Evolutionary conservation across 1,140 invertebrate genomes (phyloP), one percentile per base, ranked within the genome.

Genomic region (Megalopta genalis): DNA sequence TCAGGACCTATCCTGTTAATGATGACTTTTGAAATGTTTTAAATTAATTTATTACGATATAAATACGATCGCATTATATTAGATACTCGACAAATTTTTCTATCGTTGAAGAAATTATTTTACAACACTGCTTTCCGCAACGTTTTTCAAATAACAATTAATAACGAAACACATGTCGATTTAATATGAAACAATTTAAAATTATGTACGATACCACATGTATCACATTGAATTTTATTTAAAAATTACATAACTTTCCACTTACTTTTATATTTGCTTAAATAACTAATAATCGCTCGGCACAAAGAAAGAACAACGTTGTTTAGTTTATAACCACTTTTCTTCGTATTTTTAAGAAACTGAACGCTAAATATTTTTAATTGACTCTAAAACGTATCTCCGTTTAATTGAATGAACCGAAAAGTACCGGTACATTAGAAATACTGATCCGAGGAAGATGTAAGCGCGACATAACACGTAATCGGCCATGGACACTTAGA

Each of bases 401-500:
- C 0, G 10, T 23, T 57, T 69, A 69, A 49, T 39, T 77, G 32
- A 59, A 60, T 10, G 6, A 71, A 70, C 23, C 18, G 4, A 71
- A 27, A 39, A 54, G 9, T 16, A 42, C 1, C 16, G 23, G 4
- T 14, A 57, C 46, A 18, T 21, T 42, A 4, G 23, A 54, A 52
- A 54, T n/a, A 42, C 7, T 14, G 10, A 0, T 69, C 37, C 5
- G 39, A 21, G 9, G n/a, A 39, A 77, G 32, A 42, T 52, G 12
- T 5, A 8, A 54, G 12, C 46, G 62, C 59, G 10, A 60, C 21
- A 37, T 21, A 21, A 37, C 70, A 54, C 54, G 23, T 60, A 37
- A 39, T 75, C 65, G 64, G 64, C 78, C 82, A 60, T 71, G 78
- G 69, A 77, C 86, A 84, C 85, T 90, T 89, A 89, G 75, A 62